Conservation (phyloP, 2,113 vertebrate species). For the Neodontobutis hainanensis region DNA sequence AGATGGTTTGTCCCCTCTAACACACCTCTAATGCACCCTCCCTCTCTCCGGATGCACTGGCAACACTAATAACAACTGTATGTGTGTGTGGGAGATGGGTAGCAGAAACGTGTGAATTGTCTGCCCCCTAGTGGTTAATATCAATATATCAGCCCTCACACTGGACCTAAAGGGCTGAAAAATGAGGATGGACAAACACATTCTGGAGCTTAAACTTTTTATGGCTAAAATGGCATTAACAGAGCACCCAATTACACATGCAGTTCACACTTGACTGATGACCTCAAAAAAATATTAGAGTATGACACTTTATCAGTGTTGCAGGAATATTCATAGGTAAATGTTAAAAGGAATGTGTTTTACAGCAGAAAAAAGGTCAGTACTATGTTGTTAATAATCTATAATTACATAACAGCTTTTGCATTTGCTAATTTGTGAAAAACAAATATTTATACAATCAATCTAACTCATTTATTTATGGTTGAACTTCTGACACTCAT, state of each 20-base stretch:
- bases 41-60: constrained; percentile 20
- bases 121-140: constrained; percentile 66
- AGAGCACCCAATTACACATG: constrained; percentile 28
- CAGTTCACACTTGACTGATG: not conserved
- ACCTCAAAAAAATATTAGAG: too few species aligned
- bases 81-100: not conserved
- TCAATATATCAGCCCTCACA: not conserved
- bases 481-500: too few species aligned
- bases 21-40: constrained; percentile 13
- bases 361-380: too few species aligned
- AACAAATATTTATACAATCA: too few species aligned
- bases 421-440: too few species aligned
- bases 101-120: constrained; percentile 39
- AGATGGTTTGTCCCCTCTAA: constrained; percentile 24
- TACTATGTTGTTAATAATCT: too few species aligned
- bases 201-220: not conserved
- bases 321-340: too few species aligned
- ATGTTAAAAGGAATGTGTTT: too few species aligned
- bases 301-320: too few species aligned
- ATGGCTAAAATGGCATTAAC: constrained; percentile 11
- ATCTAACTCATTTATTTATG: too few species aligned
- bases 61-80: constrained; percentile 24
- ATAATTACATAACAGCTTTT: too few species aligned
- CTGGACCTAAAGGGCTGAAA: constrained; percentile 4
- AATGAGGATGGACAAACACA: not conserved